Percentiles rank a stretch among this genome's conserved stretches.
These are phyloP conservation scores for Polypterus bichir DNA, from an alignment of 2,113 vertebrate species.

Conservation along the genomic window DNA sequence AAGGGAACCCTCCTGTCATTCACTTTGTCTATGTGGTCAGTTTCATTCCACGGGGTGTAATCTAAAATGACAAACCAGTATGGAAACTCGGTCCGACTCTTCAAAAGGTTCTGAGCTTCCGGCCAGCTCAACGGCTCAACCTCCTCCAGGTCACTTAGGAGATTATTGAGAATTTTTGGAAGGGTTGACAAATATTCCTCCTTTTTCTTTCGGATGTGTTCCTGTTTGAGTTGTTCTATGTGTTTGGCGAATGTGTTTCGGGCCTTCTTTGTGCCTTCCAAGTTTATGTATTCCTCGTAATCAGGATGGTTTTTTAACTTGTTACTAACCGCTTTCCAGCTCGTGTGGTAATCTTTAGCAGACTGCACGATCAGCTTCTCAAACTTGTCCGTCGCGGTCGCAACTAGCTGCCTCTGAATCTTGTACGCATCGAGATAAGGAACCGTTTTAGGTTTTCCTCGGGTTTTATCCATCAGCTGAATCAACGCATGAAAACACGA, in stretches of 20 bases:
- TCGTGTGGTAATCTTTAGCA: constrained; percentile 89
- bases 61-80: constrained; percentile 88
- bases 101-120: constrained; percentile 79
- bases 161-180: constrained; percentile 82
- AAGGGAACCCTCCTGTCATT: constrained; percentile 90
- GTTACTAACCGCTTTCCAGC: constrained; percentile 84
- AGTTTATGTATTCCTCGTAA: constrained; percentile 85
- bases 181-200: constrained; percentile 91
- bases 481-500: constrained; percentile 85
- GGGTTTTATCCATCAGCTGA: constrained; percentile 93
- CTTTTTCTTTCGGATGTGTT: constrained; percentile 85
- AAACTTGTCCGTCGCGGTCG: constrained; percentile 79
- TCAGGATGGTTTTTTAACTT: constrained; percentile 84
- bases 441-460: constrained; percentile 91
- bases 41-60: constrained; percentile 89
- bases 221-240: constrained; percentile 88
- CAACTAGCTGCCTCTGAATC: constrained; percentile 80
- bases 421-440: constrained; percentile 92
- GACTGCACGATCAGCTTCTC: constrained; percentile 80
- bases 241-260: constrained; percentile 86
- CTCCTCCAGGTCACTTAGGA: constrained; percentile 83
- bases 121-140: constrained; percentile 81
- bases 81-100: constrained; percentile 78
- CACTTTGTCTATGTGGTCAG: constrained; percentile 86
- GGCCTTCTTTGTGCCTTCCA: constrained; percentile 89